Evolutionary conservation across 2,113 vertebrate genomes (phyloP).

Genomic region (Dipodomys ordii): DNA sequence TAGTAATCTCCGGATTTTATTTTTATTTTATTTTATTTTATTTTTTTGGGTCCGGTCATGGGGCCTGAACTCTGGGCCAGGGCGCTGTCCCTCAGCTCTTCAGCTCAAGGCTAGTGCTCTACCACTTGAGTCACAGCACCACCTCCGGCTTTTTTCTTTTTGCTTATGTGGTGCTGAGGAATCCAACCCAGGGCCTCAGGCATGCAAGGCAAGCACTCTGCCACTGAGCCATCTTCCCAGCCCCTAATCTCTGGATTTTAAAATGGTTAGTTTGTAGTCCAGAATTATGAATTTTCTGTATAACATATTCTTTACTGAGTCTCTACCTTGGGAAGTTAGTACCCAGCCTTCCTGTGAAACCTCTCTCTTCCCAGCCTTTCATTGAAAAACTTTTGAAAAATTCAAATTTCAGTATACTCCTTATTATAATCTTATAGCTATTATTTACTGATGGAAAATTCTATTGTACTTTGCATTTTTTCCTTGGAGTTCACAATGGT

Average conservation of each 20-base stretch:
- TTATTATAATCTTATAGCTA: neutral
- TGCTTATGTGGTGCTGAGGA: too few species aligned
- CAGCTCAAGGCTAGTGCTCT: too few species aligned
- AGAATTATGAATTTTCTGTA: constrained; percentile 8
- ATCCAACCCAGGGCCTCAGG: too few species aligned
- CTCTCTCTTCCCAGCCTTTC: neutral
- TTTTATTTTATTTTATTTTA: too few species aligned
- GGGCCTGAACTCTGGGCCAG: too few species aligned
- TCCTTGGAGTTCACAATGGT: neutral
- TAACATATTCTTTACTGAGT: neutral
- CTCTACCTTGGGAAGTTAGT: neutral
- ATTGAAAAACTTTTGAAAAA: constrained; percentile 24
- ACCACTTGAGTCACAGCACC: too few species aligned
- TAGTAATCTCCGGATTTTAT: constrained; percentile 2
- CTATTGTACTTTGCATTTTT: neutral
- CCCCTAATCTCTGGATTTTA: neutral
- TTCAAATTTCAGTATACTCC: neutral
- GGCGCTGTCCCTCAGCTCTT: too few species aligned
- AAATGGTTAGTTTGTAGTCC: neutral
- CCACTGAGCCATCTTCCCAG: too few species aligned
- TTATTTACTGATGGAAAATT: neutral
- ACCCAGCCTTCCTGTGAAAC: neutral
- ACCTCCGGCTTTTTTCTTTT: too few species aligned
- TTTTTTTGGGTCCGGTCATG: too few species aligned
- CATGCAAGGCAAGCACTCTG: too few species aligned